These are phyloP conservation scores for Paradoxurus hermaphroditus DNA, from an alignment of 2,113 vertebrate species.

Conservation along the genomic window DNA sequence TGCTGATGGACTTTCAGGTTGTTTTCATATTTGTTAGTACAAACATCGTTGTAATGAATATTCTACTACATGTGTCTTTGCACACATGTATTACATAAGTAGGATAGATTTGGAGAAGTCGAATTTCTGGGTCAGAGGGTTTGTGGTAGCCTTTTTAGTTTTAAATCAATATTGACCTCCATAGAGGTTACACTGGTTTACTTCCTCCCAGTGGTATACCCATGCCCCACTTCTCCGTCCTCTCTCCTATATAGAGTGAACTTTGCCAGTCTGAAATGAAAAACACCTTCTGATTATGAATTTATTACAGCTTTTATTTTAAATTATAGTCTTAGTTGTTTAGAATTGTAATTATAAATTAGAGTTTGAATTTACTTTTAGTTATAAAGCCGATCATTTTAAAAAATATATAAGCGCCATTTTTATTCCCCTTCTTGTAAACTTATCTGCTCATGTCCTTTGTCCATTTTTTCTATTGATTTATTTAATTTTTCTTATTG, in stretches of 20 bases:
- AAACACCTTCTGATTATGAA: background rate
- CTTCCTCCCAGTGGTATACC: background rate
- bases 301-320: background rate
- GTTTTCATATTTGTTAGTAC: background rate
- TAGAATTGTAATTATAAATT: background rate
- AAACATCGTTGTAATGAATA: background rate
- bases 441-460: background rate
- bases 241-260: background rate
- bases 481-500: slow-evolving; percentile 1
- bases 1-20: background rate
- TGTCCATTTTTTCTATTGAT: background rate
- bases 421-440: slow-evolving; percentile 31
- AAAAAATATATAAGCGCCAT: background rate
- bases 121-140: background rate
- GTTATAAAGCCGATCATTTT: background rate
- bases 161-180: background rate
- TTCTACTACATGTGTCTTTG: background rate
- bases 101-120: background rate
- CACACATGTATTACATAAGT: background rate
- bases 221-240: background rate
- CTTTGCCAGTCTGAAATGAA: background rate
- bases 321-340: background rate
- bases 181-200: background rate
- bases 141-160: slow-evolving; percentile 4
- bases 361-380: background rate